phyloP scores from a whole-genome alignment of 2,797 vertebrate species.

The Valencia hispanica region DNA sequence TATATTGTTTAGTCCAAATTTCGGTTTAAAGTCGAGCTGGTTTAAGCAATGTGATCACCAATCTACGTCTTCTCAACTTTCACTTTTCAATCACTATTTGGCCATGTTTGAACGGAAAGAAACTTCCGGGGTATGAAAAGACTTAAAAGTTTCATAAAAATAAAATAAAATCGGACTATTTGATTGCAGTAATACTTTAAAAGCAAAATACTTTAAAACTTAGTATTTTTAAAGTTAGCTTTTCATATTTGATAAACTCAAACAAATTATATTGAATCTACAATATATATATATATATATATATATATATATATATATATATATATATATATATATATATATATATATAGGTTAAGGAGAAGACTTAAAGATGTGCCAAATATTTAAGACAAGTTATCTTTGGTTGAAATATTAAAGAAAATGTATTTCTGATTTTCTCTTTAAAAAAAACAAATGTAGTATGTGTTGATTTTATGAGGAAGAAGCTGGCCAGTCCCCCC shows the following conservation, averaged over 20 bases:
- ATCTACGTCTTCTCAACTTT: background rate
- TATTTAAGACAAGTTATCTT: background rate
- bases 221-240: no score
- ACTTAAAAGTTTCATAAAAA: background rate
- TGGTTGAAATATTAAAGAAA: background rate
- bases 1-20: background rate
- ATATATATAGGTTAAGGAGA: background rate
- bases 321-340: no score
- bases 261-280: background rate
- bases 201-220: background rate
- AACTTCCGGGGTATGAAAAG: background rate
- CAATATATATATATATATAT: no score
- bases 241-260: background rate
- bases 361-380: background rate
- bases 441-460: background rate
- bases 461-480: background rate
- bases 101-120: background rate
- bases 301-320: no score
- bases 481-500: constrained; percentile 24
- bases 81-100: background rate
- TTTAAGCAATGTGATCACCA: background rate
- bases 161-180: background rate
- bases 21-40: background rate
- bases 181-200: background rate
- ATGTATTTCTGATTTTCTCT: background rate